Percentiles rank a stretch among this genome's conserved stretches.
phyloP scores from a whole-genome alignment of 2,113 vertebrate genomes.

The Leucosticte australis region DNA sequence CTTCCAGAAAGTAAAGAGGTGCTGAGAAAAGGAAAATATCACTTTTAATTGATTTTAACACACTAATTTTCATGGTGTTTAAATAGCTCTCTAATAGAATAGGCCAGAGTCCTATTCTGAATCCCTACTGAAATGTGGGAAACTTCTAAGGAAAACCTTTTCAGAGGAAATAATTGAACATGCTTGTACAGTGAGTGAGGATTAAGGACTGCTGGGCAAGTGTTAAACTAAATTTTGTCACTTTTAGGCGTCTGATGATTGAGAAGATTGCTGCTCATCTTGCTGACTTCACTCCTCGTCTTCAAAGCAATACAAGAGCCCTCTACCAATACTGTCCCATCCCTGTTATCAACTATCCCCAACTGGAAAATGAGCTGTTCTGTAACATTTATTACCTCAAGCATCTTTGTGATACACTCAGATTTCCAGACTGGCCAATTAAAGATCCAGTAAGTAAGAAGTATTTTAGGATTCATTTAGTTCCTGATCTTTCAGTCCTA shows the following conservation, averaged over 20 bases:
- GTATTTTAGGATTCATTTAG: neutral
- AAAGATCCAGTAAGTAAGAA: conserved; percentile 88
- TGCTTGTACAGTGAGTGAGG: neutral
- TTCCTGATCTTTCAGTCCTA: neutral
- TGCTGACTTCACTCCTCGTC: conserved; percentile 95
- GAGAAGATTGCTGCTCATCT: conserved; percentile 98
- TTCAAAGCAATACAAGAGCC: conserved; percentile 97
- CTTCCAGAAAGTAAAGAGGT: neutral
- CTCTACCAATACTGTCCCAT: conserved; percentile 98
- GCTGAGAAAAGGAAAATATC: neutral
- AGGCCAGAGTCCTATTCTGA: neutral
- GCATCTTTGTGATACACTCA: conserved; percentile 91
- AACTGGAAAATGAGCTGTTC: conserved; percentile 96
- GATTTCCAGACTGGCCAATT: conserved; percentile 96
- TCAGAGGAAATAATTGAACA: neutral
- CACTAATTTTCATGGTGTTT: neutral
- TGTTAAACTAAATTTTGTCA: neutral
- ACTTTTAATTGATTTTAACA: neutral
- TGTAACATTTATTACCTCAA: conserved; percentile 99
- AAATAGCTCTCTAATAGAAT: neutral
- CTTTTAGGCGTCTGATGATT: conserved; percentile 92
- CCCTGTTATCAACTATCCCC: conserved; percentile 93
- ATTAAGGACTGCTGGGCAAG: neutral
- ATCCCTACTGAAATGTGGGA: neutral
- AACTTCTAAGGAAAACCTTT: neutral